phyloP scores from a whole-genome alignment of 2,113 vertebrate species.

The Anser brachyrhynchus region DNA sequence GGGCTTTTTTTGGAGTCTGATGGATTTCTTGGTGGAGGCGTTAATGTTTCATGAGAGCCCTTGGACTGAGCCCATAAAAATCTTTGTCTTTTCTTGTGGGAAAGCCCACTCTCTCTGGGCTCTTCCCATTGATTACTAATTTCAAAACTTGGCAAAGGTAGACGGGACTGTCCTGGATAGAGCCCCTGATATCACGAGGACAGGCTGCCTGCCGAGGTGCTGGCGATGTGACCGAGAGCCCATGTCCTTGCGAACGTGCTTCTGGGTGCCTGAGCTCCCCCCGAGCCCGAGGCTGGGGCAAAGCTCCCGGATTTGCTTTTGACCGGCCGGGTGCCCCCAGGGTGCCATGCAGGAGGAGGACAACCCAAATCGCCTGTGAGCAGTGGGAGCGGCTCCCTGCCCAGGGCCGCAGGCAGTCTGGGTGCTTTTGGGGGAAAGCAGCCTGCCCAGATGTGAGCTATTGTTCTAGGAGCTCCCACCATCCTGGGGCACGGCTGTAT shows the following conservation, averaged over 20 bases:
- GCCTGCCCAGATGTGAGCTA: conserved; percentile 49
- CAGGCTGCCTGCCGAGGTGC: background rate
- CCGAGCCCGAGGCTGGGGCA: background rate
- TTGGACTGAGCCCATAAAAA: background rate
- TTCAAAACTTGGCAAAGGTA: background rate
- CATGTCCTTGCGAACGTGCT: fast-evolving
- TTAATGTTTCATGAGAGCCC: background rate
- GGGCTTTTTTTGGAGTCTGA: background rate
- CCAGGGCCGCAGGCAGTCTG: background rate
- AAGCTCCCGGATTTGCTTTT: background rate
- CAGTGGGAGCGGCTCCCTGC: background rate
- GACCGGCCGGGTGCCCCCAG: background rate
- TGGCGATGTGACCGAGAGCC: background rate
- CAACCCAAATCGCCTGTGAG: background rate
- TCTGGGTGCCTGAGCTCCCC: background rate
- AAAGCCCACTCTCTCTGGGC: background rate
- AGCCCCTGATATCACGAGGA: background rate
- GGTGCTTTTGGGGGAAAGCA: conserved; percentile 10
- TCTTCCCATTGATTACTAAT: background rate
- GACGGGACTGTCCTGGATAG: background rate
- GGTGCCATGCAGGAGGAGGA: background rate
- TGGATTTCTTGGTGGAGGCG: background rate
- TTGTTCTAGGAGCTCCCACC: conserved; percentile 4
- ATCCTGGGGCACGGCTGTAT: background rate
- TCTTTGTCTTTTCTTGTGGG: background rate